Percentiles rank a stretch among this genome's conserved stretches.
Evolutionary conservation across 2,888 invertebrate species (phyloP).

Genomic region (Cephalotes varians): DNA sequence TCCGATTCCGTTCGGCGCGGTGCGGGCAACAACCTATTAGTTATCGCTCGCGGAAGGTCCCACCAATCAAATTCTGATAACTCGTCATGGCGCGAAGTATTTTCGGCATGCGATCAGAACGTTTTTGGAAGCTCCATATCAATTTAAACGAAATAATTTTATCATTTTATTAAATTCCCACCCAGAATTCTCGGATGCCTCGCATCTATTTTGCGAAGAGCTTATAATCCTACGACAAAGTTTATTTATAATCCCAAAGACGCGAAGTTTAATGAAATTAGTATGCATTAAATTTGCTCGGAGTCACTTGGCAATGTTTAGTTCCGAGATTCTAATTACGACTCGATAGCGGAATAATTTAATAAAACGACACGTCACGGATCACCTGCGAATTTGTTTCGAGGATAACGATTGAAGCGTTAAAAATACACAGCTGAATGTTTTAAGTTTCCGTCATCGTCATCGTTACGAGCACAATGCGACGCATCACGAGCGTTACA

Average conservation of each 20-base stretch:
- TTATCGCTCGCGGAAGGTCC: conserved; percentile 65
- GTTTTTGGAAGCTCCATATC: neutral
- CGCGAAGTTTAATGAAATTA: conserved; percentile 36
- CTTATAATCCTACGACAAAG: neutral
- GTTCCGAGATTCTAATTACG: neutral
- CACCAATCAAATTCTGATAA: conserved; percentile 69
- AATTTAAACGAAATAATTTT: neutral
- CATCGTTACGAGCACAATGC: conserved; percentile 71
- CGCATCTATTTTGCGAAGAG: neutral
- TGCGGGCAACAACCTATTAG: conserved; percentile 74
- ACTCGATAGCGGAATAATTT: conserved; percentile 21
- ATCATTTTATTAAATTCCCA: neutral
- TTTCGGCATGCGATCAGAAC: neutral
- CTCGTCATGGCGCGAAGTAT: conserved; percentile 57
- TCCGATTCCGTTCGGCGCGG: conserved; percentile 71
- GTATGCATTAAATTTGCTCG: neutral
- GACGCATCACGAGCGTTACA: conserved; percentile 67
- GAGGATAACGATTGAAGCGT: neutral
- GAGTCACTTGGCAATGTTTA: neutral
- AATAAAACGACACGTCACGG: neutral
- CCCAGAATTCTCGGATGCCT: neutral
- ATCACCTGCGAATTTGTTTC: neutral
- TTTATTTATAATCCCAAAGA: conserved; percentile 3
- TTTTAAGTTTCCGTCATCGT: conserved; percentile 66
- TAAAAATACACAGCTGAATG: neutral